These are phyloP conservation scores for Epizoanthus stellaris DNA, from an alignment of 92 coral and sea anemone species.

Conservation along the genomic window DNA sequence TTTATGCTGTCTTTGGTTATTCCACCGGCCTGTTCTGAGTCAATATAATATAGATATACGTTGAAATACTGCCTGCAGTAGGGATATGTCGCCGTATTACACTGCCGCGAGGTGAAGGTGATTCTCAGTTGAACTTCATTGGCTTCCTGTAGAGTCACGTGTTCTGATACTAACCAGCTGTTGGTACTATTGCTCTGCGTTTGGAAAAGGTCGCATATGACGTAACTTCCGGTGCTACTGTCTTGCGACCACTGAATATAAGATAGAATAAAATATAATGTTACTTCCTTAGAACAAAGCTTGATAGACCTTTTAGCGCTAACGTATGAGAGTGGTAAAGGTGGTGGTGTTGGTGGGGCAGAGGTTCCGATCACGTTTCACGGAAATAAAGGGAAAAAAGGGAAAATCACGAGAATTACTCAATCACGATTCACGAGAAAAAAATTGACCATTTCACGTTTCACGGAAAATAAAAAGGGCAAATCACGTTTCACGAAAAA, in stretches of 20 bases:
- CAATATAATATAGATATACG: conserved; percentile 49
- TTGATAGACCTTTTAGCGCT: no score
- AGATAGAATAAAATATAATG: background rate
- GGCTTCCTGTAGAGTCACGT: conserved; percentile 54
- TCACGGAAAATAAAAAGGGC: no score
- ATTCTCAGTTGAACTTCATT: conserved; percentile 55
- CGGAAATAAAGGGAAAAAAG: no score
- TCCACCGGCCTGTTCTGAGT: conserved; percentile 59
- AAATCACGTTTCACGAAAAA: no score
- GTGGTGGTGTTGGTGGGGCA: no score
- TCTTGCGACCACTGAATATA: conserved; percentile 72
- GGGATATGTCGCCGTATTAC: conserved; percentile 44
- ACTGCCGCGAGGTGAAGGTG: conserved; percentile 63
- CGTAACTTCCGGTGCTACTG: conserved; percentile 69
- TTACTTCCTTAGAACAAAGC: no score
- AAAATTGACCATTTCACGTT: no score
- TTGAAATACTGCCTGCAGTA: conserved; percentile 68
- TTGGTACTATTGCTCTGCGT: conserved; percentile 64
- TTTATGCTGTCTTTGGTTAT: conserved; percentile 54
- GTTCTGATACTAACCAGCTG: conserved; percentile 85
- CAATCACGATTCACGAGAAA: no score
- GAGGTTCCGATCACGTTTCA: no score
- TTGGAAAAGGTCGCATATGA: conserved; percentile 72
- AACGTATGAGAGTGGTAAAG: no score
- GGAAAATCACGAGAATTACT: no score